Evolutionary conservation across 2,888 invertebrate species (phyloP).

Genomic region (Caenorhabditis angaria): DNA sequence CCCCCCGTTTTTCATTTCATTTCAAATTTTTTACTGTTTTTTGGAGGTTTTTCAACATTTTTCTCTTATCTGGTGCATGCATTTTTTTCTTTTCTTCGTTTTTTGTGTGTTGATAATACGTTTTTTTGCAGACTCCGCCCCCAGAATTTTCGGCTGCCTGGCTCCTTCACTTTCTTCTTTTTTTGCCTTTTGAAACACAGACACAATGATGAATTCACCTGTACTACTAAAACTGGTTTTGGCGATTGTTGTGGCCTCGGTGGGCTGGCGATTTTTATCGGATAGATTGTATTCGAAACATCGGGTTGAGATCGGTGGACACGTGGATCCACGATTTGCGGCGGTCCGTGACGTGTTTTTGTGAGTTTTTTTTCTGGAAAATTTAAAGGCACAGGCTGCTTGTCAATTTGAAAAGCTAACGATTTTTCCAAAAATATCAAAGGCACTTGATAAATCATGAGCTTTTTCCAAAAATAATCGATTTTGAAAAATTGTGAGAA

Average conservation of each 20-base stretch:
- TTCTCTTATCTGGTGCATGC: constrained; percentile 22
- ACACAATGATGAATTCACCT: constrained; percentile 6
- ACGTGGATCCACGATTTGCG: constrained; percentile 35
- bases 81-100: neutral
- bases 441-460: no score
- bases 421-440: no score
- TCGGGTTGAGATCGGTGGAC: constrained; percentile 34
- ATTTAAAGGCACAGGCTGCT: no score
- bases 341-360: constrained; percentile 42
- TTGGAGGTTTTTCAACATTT: constrained; percentile 9
- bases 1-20: constrained; percentile 29
- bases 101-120: neutral
- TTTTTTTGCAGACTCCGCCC: constrained; percentile 34
- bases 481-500: no score
- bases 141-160: neutral
- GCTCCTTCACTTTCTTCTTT: neutral
- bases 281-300: constrained; percentile 42
- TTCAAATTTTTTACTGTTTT: constrained; percentile 31
- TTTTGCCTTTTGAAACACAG: neutral
- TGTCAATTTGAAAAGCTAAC: no score
- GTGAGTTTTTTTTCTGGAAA: constrained; percentile 24
- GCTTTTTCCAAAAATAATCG: no score
- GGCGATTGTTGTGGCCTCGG: constrained; percentile 11
- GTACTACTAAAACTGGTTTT: constrained; percentile 29
- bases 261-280: constrained; percentile 29